These are phyloP conservation scores for Protomyctophum bolini DNA, from an alignment of 2,113 vertebrate species.

Conservation along the genomic window DNA sequence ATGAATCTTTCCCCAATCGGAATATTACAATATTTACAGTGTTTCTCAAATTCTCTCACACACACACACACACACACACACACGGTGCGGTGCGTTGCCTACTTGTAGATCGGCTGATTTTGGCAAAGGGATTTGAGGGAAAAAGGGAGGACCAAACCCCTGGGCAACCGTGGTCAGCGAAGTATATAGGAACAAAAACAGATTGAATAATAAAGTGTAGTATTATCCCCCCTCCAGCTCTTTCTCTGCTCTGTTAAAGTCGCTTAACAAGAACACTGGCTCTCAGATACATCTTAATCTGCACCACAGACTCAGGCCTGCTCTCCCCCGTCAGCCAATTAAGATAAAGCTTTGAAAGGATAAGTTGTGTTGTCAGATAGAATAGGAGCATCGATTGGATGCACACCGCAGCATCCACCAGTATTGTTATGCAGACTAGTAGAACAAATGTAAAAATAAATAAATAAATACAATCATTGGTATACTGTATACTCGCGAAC, in stretches of 20 bases:
- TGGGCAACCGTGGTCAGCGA: neutral
- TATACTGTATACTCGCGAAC: neutral
- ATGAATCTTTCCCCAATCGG: no score
- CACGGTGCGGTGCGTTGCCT: no score
- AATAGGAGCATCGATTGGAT: slow-evolving; percentile 27
- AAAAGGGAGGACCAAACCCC: slow-evolving; percentile 22
- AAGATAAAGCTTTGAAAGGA: slow-evolving; percentile 57
- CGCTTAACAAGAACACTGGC: slow-evolving; percentile 28
- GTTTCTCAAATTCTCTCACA: neutral
- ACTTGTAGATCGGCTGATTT: no score
- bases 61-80: slow-evolving; percentile 1
- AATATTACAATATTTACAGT: no score
- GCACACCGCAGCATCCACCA: slow-evolving; percentile 29
- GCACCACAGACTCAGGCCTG: slow-evolving; percentile 30
- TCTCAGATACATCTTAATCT: slow-evolving; percentile 49
- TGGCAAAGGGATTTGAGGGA: neutral
- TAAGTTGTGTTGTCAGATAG: slow-evolving; percentile 37
- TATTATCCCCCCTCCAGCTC: slow-evolving; percentile 32
- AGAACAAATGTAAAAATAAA: slow-evolving; percentile 20
- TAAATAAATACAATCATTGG: no score
- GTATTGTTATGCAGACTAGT: slow-evolving; percentile 14
- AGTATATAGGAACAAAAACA: slow-evolving; percentile 4
- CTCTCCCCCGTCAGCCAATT: slow-evolving; percentile 54
- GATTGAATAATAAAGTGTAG: slow-evolving; percentile 39
- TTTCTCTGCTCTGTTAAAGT: slow-evolving; percentile 30